Evolutionary conservation across 2,113 vertebrate genomes (phyloP), one percentile per base, ranked within the genome.

Genomic region (Campylomormyrus numenius): DNA sequence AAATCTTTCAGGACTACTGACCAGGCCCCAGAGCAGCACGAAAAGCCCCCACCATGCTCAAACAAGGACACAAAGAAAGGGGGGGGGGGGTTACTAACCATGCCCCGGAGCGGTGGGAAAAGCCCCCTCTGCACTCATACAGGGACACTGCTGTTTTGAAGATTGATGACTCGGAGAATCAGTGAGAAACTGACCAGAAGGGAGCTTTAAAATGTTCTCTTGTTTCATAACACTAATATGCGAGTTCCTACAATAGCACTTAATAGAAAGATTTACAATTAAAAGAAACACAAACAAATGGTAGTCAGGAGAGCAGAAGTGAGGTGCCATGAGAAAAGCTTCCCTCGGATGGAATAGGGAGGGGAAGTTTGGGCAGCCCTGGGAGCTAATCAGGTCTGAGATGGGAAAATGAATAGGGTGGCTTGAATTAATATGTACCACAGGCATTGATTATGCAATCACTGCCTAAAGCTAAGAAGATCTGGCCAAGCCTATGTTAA

Each of bases 401-500:
- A 93, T 93, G 89, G 94, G 95, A 94, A 93, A 93, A 91, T 92
- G 94, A 92, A 92, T 3, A 17, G 74, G 94, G 93, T 94, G 93
- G 91, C 94, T 95, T 96, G 96, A 96, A 96, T 97, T 96, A 97
- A 97, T 94, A 97, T 97, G 95, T 96, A 97, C 95, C 95, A 93
- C 95, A 96, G 96, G 95, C 95, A 96, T 96, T 96, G 97, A 98
- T 99, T 98, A 98, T 98, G 97, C 98, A 98, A 97, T 97, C 96
- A 95, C 94, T 96, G 96, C 96, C 94, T 97, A 97, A 97, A 99
- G 98, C 96, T 97, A 97, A 93, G 94, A 95, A 97, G 96, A 97
- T 97, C 98, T 98, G 97, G 96, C 97, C 95, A 96, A 97, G 97
- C 97, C 97, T 97, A 95, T 98, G 97, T 98, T 98, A 99, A 98